A percentile compares a stretch with the other conserved stretches of the same genome.
Evolutionary conservation across 2,113 vertebrate genomes (phyloP).

Genomic region (rabbit (Oryctolagus cuniculus)): DNA sequence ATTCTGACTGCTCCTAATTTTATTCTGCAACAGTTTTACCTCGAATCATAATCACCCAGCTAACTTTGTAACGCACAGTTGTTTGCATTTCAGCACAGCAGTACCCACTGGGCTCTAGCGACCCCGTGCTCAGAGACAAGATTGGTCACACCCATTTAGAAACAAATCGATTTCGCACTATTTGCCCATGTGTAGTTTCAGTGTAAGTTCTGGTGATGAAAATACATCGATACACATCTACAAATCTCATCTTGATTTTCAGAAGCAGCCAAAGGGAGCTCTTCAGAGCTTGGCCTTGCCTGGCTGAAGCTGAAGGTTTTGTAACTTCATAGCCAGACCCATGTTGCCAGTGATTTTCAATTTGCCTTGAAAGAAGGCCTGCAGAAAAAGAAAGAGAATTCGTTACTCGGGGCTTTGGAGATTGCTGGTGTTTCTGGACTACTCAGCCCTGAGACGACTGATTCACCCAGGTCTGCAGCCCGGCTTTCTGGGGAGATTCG

Average conservation of each 20-base stretch:
- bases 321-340: constrained; percentile 97
- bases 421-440: constrained; percentile 23
- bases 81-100: constrained; percentile 68
- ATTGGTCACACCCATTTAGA: constrained; percentile 69
- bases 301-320: constrained; percentile 93
- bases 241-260: constrained; percentile 72
- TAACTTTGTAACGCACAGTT: constrained; percentile 77
- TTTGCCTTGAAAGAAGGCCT: constrained; percentile 97
- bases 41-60: constrained; percentile 76
- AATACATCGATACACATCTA: constrained; percentile 42
- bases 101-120: constrained; percentile 69
- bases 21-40: constrained; percentile 79
- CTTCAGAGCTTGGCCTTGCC: constrained; percentile 95
- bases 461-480: constrained; percentile 29
- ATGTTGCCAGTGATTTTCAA: constrained; percentile 96
- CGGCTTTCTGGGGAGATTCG: not conserved
- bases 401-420: constrained; percentile 44
- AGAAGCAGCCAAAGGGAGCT: constrained; percentile 41
- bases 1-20: constrained; percentile 69
- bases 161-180: constrained; percentile 68
- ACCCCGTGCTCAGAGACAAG: constrained; percentile 75
- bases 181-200: constrained; percentile 73
- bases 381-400: constrained; percentile 69
- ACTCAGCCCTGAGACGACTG: not conserved
- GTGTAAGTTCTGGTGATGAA: constrained; percentile 76